Percentiles rank a stretch among this genome's conserved stretches.
Evolutionary conservation across 2,113 vertebrate species (phyloP).

Genomic region (Piaya cayana): DNA sequence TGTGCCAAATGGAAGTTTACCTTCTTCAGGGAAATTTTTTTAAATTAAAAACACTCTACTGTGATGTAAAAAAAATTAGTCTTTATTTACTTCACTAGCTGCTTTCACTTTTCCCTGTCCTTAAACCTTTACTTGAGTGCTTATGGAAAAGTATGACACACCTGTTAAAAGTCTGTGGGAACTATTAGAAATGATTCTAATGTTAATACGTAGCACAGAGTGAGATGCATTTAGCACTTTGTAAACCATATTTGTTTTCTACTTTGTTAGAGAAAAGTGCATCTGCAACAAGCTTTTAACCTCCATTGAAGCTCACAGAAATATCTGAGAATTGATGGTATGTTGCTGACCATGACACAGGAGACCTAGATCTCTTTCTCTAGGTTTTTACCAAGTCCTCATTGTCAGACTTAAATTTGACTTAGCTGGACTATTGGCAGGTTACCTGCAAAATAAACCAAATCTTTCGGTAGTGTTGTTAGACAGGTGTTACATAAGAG

Average conservation of each 20-base stretch:
- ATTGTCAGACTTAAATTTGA: not conserved
- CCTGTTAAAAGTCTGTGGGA: not conserved
- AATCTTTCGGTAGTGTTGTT: not conserved
- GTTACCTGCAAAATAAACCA: not conserved
- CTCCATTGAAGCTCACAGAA: not conserved
- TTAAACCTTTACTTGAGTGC: not conserved
- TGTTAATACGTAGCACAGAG: not conserved
- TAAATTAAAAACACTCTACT: not conserved
- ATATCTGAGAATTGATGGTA: not conserved
- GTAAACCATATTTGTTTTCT: not conserved
- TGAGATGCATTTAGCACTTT: not conserved
- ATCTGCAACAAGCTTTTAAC: not conserved
- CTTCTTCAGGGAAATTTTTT: not conserved
- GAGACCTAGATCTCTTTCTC: not conserved
- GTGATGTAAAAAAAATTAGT: not conserved
- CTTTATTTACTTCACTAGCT: not conserved
- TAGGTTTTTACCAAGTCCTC: not conserved
- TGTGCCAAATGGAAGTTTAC: not conserved
- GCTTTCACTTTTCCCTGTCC: not conserved
- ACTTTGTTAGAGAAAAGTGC: rapidly evolving
- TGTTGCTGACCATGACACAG: not conserved
- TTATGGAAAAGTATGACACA: not conserved
- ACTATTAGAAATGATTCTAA: not conserved
- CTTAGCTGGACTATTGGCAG: not conserved
- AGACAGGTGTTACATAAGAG: not conserved